Base-by-base conservation (phyloP, 2,113 vertebrate species). In the Leucosticte australis region DNA sequence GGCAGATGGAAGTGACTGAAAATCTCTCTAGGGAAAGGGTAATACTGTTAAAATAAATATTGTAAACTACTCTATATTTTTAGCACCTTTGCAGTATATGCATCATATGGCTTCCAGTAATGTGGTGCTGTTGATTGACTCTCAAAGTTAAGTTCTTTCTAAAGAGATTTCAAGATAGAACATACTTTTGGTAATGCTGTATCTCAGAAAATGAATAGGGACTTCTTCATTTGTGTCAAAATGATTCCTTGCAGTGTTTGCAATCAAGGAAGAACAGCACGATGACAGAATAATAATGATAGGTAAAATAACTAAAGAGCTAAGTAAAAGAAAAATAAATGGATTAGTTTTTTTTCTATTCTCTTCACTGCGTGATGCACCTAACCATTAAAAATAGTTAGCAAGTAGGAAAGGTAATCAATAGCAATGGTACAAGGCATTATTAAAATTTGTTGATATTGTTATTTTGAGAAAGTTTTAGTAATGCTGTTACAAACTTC, bases 1-100 rank as follows among this genome's bases (percentile, higher is more conserved):
- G 33, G 63, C 85, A 94, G 90, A 94, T 84, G 80, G 91, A 95
- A 89, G 53, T 91, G 35, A 91, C 69, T 82, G 65, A 95, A 95
- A 82, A 62, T 84, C 79, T 92, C 77, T 89, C 68, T 70, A 70
- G 80, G 67, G 39, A 92, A 95, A 84, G 73, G 60, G 83, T 89
- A 90, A 76, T 93, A 86, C 63, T 90, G 69, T 89, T 93, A 95
- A 88, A 74, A 86, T 70, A 75, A 92, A 70, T 69, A 91, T 74
- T 78, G 50, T 79, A 63, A 94, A 75, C 22, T 91, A 62, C 22
- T 64, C 22, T 44, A 15, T 81, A 82, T 90, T 95, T 95, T 96
- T 92, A 86, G 37, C 20, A 69, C 16, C 21, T 83, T 75, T 27
- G 22, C 44, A 46, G 16, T 74, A 68, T 46, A 67, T 1, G 13